Conservation (phyloP, 2,113 vertebrate genomes). For the Lucifuga dentata region DNA sequence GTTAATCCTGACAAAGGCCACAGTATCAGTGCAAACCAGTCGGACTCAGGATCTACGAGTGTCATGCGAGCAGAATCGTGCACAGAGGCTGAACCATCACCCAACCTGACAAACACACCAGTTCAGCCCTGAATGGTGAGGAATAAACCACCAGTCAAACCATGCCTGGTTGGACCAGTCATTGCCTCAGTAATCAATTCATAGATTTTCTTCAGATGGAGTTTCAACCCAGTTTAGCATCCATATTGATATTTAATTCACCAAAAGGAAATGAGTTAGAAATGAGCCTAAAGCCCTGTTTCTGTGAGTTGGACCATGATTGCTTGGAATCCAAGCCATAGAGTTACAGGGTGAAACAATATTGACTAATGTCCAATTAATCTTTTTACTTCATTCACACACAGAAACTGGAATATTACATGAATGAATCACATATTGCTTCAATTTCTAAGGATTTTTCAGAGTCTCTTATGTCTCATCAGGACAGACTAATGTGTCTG, state of each 20-base stretch:
- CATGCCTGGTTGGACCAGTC: constrained; percentile 60
- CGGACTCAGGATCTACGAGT: constrained; percentile 40
- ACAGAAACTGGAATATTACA: constrained; percentile 14
- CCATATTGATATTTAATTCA: constrained; percentile 59
- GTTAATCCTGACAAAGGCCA: constrained; percentile 76
- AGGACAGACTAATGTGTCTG: constrained; percentile 7
- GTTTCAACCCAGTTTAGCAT: constrained; percentile 58
- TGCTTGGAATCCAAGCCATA: constrained; percentile 24
- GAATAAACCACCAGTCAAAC: constrained; percentile 30
- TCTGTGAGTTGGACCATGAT: constrained; percentile 53
- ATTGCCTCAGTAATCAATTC: constrained; percentile 41
- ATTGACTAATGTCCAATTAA: constrained; percentile 19
- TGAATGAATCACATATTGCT: constrained; percentile 10
- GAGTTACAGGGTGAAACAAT: constrained; percentile 20
- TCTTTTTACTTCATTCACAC: constrained; percentile 22
- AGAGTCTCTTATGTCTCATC: constrained; percentile 7
- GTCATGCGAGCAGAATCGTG: constrained; percentile 45
- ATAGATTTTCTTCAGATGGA: constrained; percentile 56
- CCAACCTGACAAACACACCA: not conserved
- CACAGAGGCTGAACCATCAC: not conserved
- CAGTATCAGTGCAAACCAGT: constrained; percentile 49
- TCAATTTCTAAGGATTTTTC: no score
- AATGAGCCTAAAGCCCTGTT: constrained; percentile 19
- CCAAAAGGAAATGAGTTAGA: constrained; percentile 68
- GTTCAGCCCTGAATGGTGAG: not conserved